Conservation (phyloP, 2,797 vertebrate genomes). For the Muscicapa comitata region DNA sequence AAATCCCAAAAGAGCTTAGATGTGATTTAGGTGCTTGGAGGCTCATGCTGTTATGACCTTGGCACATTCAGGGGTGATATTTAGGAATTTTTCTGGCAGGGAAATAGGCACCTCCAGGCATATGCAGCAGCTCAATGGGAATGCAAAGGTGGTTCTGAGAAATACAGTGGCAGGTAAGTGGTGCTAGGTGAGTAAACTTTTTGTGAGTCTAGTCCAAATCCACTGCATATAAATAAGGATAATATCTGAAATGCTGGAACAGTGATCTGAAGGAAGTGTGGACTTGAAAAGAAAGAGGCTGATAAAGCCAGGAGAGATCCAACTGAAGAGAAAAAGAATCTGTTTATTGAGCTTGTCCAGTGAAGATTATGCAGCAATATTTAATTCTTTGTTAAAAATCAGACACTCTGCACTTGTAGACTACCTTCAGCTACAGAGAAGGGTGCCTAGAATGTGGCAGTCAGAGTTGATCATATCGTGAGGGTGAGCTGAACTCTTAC, state of each 20-base stretch:
- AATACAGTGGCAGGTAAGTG: background rate
- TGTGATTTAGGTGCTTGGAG: slow-evolving; percentile 43
- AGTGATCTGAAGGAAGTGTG: background rate
- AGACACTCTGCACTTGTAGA: background rate
- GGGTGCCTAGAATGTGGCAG: background rate
- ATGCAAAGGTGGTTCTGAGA: slow-evolving; percentile 10
- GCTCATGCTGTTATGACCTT: slow-evolving; percentile 26
- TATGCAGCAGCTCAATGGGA: background rate
- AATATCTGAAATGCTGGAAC: slow-evolving; percentile 30
- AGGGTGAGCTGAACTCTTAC: background rate
- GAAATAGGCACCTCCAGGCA: background rate
- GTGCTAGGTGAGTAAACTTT: background rate
- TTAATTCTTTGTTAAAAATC: background rate
- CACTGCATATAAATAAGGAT: slow-evolving; percentile 3
- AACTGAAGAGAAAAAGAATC: background rate
- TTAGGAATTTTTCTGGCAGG: slow-evolving; percentile 65
- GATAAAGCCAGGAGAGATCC: background rate
- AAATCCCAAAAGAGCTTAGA: slow-evolving; percentile 27
- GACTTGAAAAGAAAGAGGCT: background rate
- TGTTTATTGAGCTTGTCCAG: background rate
- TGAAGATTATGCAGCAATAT: background rate
- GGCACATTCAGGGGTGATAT: slow-evolving; percentile 30
- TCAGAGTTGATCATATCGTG: background rate
- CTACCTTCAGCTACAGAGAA: background rate
- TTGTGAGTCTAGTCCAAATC: slow-evolving; percentile 27